phyloP scores from a whole-genome alignment of 2,113 vertebrate genomes.

The Melanotaenia duboulayi region DNA sequence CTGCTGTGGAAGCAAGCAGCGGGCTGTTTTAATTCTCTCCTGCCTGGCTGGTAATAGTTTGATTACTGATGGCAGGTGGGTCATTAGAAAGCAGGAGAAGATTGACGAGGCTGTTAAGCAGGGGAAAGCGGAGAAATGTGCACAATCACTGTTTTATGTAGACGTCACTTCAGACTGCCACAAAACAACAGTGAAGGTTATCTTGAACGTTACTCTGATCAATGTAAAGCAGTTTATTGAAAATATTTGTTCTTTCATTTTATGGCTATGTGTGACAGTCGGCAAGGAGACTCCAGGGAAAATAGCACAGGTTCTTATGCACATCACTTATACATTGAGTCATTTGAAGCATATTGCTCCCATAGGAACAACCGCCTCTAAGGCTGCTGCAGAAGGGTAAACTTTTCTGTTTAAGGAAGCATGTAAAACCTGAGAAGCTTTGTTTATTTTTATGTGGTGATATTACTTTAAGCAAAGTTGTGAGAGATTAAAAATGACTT shows the following conservation, averaged over 20 bases:
- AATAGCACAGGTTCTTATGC: neutral
- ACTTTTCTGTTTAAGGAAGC: slow-evolving; percentile 21
- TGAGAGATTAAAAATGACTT: too few species aligned
- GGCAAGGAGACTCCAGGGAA: slow-evolving; percentile 6
- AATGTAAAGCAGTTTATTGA: slow-evolving; percentile 23
- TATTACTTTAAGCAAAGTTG: too few species aligned
- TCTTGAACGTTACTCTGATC: slow-evolving; percentile 43
- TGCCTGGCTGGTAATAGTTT: slow-evolving; percentile 50
- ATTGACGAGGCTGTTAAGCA: slow-evolving; percentile 51
- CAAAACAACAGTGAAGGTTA: slow-evolving; percentile 21
- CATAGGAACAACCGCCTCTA: slow-evolving; percentile 44
- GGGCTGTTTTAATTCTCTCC: slow-evolving; percentile 37
- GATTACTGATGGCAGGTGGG: slow-evolving; percentile 55
- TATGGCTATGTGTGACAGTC: slow-evolving; percentile 9
- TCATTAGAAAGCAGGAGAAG: slow-evolving; percentile 41
- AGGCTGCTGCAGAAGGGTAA: slow-evolving; percentile 17
- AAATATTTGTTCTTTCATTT: slow-evolving; percentile 30
- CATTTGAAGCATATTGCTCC: slow-evolving; percentile 42
- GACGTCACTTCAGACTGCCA: slow-evolving; percentile 20
- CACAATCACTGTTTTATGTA: slow-evolving; percentile 42
- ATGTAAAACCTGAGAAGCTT: neutral
- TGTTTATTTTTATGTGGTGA: neutral
- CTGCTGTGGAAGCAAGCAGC: slow-evolving; percentile 19
- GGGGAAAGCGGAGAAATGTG: slow-evolving; percentile 44
- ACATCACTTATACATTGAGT: slow-evolving; percentile 35